Evolutionary conservation across 2,888 invertebrate genomes (phyloP), one percentile per base, ranked within the genome.

Genomic region (Rhingia campestris): DNA sequence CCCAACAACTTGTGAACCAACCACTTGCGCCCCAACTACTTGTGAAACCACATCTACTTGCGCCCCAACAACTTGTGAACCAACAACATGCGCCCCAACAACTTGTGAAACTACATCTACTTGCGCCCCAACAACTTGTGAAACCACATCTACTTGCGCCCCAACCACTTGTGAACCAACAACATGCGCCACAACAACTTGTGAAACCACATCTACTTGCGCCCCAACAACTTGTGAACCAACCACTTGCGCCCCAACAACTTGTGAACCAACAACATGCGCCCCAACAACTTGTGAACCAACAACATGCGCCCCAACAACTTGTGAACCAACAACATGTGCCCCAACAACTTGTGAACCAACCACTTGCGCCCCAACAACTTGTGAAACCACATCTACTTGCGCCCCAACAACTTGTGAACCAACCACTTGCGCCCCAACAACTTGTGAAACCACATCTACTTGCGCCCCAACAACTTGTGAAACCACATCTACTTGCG

Each of bases 1-100:
- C 86, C 87, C 88, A 88, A 43, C 43, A 3, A 43, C 43, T 5
- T 12, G n/a, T 2, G 22, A 22, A 22, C 10, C 63, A 33, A 22
- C 70, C 32, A 12, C 69, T 0, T 49, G 69, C 3, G 1, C 7
- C 0, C 3, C 56, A 45, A 35, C 75, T 7, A 41, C 61, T 0
- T 53, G 61, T 10, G 4, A 37, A 66, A 37, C 58, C 2, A 7
- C 69, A 35, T 9, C 45, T 1, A 35, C 64, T 0, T 35, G 39
- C 1, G 9, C 22, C 22, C 32, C 61, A 49, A 63, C 67, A 14
- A 35, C 67, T 12, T 14, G 35, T 4, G 4, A 5, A 0, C 4
- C 72, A 45, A 43, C 41, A 33, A 51, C 74, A 14, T 51, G 58
- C 2, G 7, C 37, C 3, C 30, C 74, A 4, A 37, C 74, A 33